Base-by-base conservation (phyloP, 1,140 invertebrate genomes). In the Ephestia elutella region DNA sequence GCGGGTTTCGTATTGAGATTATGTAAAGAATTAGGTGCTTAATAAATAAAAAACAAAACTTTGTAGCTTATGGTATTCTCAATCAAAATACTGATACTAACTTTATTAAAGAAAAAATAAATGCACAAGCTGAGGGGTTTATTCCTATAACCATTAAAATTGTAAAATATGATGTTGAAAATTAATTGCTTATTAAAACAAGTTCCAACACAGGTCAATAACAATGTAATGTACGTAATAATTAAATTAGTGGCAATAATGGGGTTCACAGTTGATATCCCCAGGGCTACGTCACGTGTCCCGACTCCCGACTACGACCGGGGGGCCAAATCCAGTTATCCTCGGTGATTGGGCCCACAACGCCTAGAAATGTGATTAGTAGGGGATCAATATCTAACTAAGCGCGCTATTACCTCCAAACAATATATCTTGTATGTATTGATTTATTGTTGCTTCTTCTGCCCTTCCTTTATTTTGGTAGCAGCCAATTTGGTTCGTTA, bases 281-380 rank as follows among this genome's bases (percentile, higher is more conserved):
- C 63, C 49, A 57, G 67, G 70, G 66, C 60, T 56, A 70, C 55
- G 62, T 73, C 71, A 70, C 73, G 63, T 66, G 66, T 68, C 51
- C 63, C 60, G 53, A 20, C 54, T 68, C 51, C 62, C 60, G 53
- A 18, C 54, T 57, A 55, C 63, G 63, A 67, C 65, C 58, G 60
- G 63, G 66, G 63, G 65, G 69, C 56, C 65, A 68, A 76, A 73
- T 70, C 71, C 65, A 71, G 71, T 76, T 76, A 76, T 63, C 67
- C 54, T 49, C 65, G 63, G 70, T 74, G 72, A 77, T 77, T 77
- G 75, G 65, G 59, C 68, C 66, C 67, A 74, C 70, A 74, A 72
- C 70, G 72, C 71, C 65, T 70, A 59, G 62, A 56, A 77, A 77
- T 71, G 57, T 65, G 68, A 77, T 77, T 77, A 77, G 64, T 54